Evolutionary conservation across 37 sponge, comb jelly and placozoan genomes (phyloP).

Genomic region (Chondrilla cf. caribensis): DNA sequence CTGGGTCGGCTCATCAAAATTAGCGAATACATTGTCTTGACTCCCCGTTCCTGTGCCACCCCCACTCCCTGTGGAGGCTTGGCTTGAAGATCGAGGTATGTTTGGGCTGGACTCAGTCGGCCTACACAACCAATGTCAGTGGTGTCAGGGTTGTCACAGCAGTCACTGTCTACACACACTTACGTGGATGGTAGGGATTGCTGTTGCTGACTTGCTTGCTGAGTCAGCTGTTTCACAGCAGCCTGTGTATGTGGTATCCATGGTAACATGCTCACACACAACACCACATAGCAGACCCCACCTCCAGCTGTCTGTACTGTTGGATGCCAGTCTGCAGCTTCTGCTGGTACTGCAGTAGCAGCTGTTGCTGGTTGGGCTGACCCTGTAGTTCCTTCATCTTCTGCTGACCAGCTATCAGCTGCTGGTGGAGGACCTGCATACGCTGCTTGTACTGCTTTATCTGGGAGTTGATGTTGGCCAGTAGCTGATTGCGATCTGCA

Average conservation of each 20-base stretch:
- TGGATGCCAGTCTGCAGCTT: slow-evolving; percentile 44
- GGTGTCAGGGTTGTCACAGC: no score
- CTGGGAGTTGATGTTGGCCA: slow-evolving; percentile 36
- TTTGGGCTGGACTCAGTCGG: neutral
- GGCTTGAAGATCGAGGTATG: neutral
- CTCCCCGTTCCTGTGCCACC: neutral
- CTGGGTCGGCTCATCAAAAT: slow-evolving; percentile 37
- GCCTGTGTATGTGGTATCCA: neutral
- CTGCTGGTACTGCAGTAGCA: slow-evolving; percentile 69
- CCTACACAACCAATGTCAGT: neutral
- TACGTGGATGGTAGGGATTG: neutral
- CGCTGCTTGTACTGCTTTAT: slow-evolving; percentile 73
- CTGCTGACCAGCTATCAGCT: slow-evolving; percentile 66
- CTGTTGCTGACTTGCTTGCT: neutral
- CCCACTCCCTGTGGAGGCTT: slow-evolving; percentile 19
- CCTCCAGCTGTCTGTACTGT: slow-evolving; percentile 28
- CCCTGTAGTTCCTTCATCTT: slow-evolving; percentile 75
- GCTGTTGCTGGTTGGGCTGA: slow-evolving; percentile 58
- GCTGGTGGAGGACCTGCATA: slow-evolving; percentile 72
- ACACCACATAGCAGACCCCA: neutral
- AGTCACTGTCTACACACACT: no score
- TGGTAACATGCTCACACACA: neutral
- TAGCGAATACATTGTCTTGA: slow-evolving; percentile 44
- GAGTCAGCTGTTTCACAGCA: slow-evolving; percentile 11
- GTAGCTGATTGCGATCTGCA: neutral